Base-by-base conservation (phyloP, 2,797 vertebrate genomes). In the Ficedula albicollis region DNA sequence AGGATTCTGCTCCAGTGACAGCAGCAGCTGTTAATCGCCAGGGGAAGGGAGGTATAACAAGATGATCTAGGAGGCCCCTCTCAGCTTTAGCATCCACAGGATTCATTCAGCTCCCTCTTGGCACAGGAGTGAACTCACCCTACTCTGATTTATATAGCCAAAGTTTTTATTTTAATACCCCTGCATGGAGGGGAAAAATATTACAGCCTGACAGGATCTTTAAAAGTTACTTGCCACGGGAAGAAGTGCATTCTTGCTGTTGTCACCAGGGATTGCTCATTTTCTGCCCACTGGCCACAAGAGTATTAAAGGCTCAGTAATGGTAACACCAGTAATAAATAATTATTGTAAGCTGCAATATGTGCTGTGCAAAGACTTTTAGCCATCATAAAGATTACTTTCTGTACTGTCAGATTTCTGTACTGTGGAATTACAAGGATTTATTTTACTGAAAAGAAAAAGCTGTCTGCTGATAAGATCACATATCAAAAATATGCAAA, bases 401-500 rank as follows among this genome's bases (percentile, higher is more conserved):
- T 97, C 92, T 92, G 55, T 93, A 80, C 92, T 97, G 90, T 88
- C 90, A 91, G 56, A 72, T 94, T 95, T 86, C 91, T 84, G 69
- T 89, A 34, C 91, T 82, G 77, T 84, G 87, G 95, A 94, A 93
- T 94, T 97, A 96, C 62, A 68, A 89, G 92, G 95, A 96, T 97
- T 97, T 97, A 96, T 95, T 95, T 67, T 89, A 68, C 64, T 89
- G 83, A 87, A 76, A 84, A 76, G 78, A 89, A 95, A 93, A 93
- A 95, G 74, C 93, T 93, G 78, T 96, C 70, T 89, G 63, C 87
- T 96, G 93, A 94, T 96, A 96, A 94, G 89, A 95, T 96, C 93
- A 85, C 90, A 83, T 96, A 94, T 95, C 91, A 96, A 89, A 97
- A 96, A 96, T 94, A 97, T 94, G 95, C 84, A 95, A 93, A 97